A percentile compares a stretch with the other conserved stretches of the same genome.
These are phyloP conservation scores for Psix sp. DNA, from an alignment of 1,140 invertebrate species.

Conservation along the genomic window DNA sequence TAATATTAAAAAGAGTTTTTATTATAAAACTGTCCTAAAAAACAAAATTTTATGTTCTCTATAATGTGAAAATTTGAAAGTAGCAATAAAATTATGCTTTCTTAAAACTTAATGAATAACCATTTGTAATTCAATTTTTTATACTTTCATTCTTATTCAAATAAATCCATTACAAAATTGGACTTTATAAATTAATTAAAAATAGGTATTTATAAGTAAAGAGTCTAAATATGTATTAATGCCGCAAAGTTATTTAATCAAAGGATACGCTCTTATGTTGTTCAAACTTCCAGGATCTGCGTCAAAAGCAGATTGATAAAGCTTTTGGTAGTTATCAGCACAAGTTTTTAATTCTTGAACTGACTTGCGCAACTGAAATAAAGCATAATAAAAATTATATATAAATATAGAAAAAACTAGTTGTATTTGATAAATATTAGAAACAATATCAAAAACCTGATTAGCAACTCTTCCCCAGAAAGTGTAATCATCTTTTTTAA, in stretches of 20 bases:
- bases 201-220: neutral
- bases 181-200: too few species aligned
- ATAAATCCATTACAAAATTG: too few species aligned
- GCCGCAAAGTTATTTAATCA: slow-evolving; percentile 12
- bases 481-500: slow-evolving; percentile 88
- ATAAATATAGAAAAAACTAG: too few species aligned
- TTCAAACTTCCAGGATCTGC: slow-evolving; percentile 90
- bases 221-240: neutral
- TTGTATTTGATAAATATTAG: too few species aligned
- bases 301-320: slow-evolving; percentile 95
- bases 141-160: too few species aligned
- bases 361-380: slow-evolving; percentile 83
- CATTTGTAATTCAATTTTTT: too few species aligned
- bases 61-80: too few species aligned
- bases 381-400: slow-evolving; percentile 28
- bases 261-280: slow-evolving; percentile 85
- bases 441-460: slow-evolving; percentile 75
- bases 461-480: slow-evolving; percentile 89
- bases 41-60: too few species aligned
- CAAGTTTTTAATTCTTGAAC: slow-evolving; percentile 85
- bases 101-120: too few species aligned
- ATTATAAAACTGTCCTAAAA: too few species aligned
- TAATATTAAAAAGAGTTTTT: too few species aligned
- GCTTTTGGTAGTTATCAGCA: slow-evolving; percentile 86
- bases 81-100: too few species aligned